These are phyloP conservation scores for Xanthorhoe designata DNA, from an alignment of 2,888 invertebrate genomes.

Conservation along the genomic window DNA sequence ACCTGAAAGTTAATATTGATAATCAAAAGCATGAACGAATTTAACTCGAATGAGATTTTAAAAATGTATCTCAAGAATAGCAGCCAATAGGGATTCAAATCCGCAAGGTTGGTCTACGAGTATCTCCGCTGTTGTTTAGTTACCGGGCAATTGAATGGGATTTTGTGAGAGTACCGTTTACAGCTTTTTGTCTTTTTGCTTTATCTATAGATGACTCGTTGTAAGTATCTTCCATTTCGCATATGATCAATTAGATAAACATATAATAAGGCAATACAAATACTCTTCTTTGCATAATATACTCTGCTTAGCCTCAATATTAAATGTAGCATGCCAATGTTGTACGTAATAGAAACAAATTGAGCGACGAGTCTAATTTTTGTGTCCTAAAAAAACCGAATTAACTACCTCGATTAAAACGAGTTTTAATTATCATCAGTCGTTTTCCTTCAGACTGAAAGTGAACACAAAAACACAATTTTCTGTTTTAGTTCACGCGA, in stretches of 20 bases:
- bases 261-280: constrained; percentile 3
- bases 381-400: constrained; percentile 44
- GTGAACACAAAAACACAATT: constrained; percentile 45
- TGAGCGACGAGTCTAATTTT: constrained; percentile 43
- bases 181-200: too few relatives aligned
- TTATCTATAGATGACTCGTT: too few relatives aligned
- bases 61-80: too few relatives aligned
- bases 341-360: constrained; percentile 40
- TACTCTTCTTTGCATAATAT: constrained; percentile 3
- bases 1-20: constrained; percentile 66
- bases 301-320: constrained; percentile 17
- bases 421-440: constrained; percentile 39
- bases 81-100: too few relatives aligned
- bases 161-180: too few relatives aligned
- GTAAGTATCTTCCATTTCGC: too few relatives aligned
- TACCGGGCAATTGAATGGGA: too few relatives aligned
- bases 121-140: too few relatives aligned
- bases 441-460: constrained; percentile 50
- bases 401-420: constrained; percentile 50
- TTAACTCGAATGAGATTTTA: too few relatives aligned
- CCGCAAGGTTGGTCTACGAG: too few relatives aligned
- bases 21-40: background rate
- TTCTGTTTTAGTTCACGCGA: constrained; percentile 51
- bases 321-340: constrained; percentile 24
- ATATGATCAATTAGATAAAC: background rate